These are phyloP conservation scores for Antheraea pernyi DNA, from an alignment of 1,140 invertebrate species.

Conservation along the genomic window DNA sequence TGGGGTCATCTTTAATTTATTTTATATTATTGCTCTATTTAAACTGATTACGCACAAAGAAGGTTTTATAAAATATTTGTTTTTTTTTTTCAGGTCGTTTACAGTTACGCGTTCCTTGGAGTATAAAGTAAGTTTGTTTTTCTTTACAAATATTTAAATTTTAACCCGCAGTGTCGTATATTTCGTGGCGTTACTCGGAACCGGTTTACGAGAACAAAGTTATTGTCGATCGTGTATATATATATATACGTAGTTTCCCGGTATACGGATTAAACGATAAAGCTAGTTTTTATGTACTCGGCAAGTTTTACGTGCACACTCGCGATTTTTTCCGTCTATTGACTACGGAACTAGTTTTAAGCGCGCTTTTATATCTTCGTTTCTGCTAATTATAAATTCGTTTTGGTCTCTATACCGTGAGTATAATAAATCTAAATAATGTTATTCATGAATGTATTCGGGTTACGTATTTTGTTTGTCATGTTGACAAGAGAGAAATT, in stretches of 20 bases:
- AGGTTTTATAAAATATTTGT: neutral
- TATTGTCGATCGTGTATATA: neutral
- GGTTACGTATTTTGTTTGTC: too few relatives aligned
- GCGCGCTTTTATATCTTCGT: neutral
- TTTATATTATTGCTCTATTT: neutral
- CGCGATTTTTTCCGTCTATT: neutral
- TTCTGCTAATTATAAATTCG: constrained; percentile 7
- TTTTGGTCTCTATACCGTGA: neutral
- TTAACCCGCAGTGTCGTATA: constrained; percentile 30
- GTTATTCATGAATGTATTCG: neutral
- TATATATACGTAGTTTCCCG: too few relatives aligned
- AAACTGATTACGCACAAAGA: neutral
- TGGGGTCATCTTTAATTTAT: too few relatives aligned
- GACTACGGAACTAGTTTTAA: neutral
- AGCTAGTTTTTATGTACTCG: too few relatives aligned
- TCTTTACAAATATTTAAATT: neutral
- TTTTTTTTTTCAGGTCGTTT: constrained; percentile 23
- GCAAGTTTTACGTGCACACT: neutral
- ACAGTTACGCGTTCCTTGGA: constrained; percentile 21
- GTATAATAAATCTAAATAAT: neutral
- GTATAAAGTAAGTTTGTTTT: constrained; percentile 28
- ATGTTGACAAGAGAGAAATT: too few relatives aligned
- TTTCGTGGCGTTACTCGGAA: constrained; percentile 22
- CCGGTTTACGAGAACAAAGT: neutral
- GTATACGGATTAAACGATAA: too few relatives aligned